phyloP scores from a whole-genome alignment of 1,140 invertebrate genomes.

The Drosophila teissieri region DNA sequence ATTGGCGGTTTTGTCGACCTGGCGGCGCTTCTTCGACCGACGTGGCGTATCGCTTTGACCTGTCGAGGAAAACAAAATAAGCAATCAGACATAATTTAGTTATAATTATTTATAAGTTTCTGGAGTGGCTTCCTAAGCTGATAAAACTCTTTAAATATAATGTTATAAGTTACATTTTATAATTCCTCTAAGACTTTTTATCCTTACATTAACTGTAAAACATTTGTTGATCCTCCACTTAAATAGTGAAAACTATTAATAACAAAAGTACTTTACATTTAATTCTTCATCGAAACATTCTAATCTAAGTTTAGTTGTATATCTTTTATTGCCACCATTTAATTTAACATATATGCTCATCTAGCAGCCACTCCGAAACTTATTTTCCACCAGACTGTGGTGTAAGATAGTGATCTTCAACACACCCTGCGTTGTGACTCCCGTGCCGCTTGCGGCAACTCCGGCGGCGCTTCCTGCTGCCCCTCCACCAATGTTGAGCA shows the following conservation, averaged over 20 bases:
- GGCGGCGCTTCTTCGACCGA: constrained; percentile 82
- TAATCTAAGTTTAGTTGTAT: not conserved
- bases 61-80: constrained; percentile 15
- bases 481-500: constrained; percentile 49
- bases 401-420: constrained; percentile 64
- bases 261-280: not conserved
- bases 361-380: constrained; percentile 17
- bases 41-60: constrained; percentile 78
- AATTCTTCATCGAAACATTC: not conserved
- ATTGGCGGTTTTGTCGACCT: constrained; percentile 79
- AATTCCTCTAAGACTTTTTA: not conserved
- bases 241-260: not conserved
- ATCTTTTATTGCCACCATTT: constrained; percentile 31
- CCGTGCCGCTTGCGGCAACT: constrained; percentile 24
- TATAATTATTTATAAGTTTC: not conserved
- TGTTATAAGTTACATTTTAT: not conserved
- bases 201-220: no score
- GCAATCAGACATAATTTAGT: not conserved
- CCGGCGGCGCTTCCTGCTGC: constrained; percentile 12
- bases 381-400: constrained; percentile 17
- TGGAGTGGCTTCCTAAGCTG: constrained; percentile 4
- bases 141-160: not conserved
- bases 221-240: no score
- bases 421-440: constrained; percentile 49
- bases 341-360: constrained; percentile 29